Evolutionary conservation across 2,888 invertebrate species (phyloP).

Genomic region (Amblyteles armatorius): DNA sequence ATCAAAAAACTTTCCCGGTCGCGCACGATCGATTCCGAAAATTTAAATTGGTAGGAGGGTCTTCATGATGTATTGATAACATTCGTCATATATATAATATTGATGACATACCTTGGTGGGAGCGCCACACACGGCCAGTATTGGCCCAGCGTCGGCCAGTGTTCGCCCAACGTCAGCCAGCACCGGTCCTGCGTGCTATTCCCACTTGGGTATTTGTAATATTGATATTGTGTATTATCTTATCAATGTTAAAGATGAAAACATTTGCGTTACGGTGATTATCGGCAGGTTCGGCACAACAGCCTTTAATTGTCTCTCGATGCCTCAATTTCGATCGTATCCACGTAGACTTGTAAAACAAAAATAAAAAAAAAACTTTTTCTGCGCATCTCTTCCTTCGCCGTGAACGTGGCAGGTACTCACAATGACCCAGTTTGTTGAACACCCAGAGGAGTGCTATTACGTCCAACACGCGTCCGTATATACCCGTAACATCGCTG

Average conservation of each 20-base stretch:
- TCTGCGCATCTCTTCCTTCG: not conserved
- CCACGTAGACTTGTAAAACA: not conserved
- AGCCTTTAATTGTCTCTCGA: not conserved
- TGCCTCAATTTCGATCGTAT: conserved; percentile 9
- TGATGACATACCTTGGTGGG: too few relatives aligned
- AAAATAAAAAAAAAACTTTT: not conserved
- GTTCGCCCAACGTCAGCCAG: too few relatives aligned
- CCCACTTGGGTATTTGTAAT: too few relatives aligned
- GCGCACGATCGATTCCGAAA: not conserved
- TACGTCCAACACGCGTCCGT: conserved; percentile 29
- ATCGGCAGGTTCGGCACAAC: not conserved
- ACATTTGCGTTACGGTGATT: not conserved
- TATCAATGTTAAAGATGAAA: not conserved
- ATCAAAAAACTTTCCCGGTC: not conserved
- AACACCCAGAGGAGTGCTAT: conserved; percentile 30
- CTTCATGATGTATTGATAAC: not conserved
- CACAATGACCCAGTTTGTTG: conserved; percentile 52
- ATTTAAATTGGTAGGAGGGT: not conserved
- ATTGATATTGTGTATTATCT: too few relatives aligned
- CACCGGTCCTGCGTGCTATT: too few relatives aligned
- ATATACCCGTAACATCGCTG: conserved; percentile 17
- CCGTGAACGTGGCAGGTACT: conserved; percentile 14
- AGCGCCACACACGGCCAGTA: too few relatives aligned
- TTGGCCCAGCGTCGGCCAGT: too few relatives aligned
- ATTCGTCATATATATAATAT: too few relatives aligned